Percentiles rank a stretch among this genome's conserved stretches.
These are phyloP conservation scores for Symphodus melops DNA, from an alignment of 2,113 vertebrate genomes.

Conservation along the genomic window DNA sequence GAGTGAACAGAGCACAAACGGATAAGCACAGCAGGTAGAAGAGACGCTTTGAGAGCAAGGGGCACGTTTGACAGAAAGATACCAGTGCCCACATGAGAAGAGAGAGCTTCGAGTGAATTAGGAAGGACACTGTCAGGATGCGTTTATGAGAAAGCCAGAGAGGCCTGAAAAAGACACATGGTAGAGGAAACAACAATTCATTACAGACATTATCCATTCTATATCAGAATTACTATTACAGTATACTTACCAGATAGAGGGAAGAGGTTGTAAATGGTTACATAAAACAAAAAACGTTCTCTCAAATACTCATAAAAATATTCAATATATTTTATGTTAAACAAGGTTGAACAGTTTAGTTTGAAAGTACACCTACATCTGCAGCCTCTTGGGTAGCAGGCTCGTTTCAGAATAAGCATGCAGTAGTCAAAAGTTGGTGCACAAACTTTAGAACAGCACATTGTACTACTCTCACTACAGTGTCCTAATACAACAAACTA, in stretches of 20 bases:
- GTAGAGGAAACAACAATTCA: constrained; percentile 7
- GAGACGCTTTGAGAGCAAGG: constrained; percentile 34
- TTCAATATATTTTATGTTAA: not conserved
- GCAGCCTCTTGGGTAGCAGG: not conserved
- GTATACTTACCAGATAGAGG: not conserved
- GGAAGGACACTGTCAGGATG: constrained; percentile 28
- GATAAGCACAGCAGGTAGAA: constrained; percentile 67
- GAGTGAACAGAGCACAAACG: constrained; percentile 58
- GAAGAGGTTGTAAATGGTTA: not conserved
- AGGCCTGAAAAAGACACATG: constrained; percentile 2
- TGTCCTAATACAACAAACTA: not conserved
- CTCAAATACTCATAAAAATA: not conserved
- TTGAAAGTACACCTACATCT: not conserved
- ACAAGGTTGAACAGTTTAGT: too few species aligned
- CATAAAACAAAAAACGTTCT: not conserved
- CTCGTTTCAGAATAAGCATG: not conserved
- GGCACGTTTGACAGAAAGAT: constrained; percentile 43
- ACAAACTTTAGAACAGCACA: not conserved
- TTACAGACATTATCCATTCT: not conserved
- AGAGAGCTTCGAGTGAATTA: constrained; percentile 42
- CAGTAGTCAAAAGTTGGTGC: not conserved
- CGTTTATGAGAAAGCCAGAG: constrained; percentile 17
- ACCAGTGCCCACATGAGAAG: constrained; percentile 23
- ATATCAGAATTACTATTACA: not conserved
- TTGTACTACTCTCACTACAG: not conserved